These are phyloP conservation scores for Bellardia bayeri DNA, from an alignment of 2,888 invertebrate genomes.

Conservation along the genomic window DNA sequence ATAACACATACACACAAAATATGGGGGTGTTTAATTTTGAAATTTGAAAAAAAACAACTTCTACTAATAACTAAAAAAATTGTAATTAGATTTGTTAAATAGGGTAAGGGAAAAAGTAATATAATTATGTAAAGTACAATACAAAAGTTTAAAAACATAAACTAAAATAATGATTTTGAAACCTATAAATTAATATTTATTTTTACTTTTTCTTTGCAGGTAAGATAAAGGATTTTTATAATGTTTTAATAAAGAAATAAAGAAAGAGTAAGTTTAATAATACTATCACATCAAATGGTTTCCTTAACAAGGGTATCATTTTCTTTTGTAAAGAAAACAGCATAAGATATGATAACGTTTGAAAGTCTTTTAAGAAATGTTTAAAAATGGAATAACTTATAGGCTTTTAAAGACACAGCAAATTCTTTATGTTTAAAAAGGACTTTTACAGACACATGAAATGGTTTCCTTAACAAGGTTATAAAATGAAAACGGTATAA, in stretches of 20 bases:
- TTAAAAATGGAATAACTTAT: no score
- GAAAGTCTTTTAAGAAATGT: no score
- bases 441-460: background rate
- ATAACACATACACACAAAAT: background rate
- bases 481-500: no score
- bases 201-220: conserved; percentile 33
- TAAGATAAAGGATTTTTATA: background rate
- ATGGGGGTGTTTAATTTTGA: conserved; percentile 44
- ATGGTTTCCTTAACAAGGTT: no score
- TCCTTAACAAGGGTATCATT: no score
- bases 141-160: background rate
- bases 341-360: no score
- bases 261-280: background rate
- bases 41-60: conserved; percentile 24
- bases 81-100: conserved; percentile 5
- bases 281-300: no score
- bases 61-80: background rate
- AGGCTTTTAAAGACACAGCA: background rate
- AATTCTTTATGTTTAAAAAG: no score
- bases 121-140: background rate
- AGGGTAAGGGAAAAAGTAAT: background rate
- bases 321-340: no score
- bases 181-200: background rate
- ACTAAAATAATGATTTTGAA: background rate
- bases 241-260: no score